These are phyloP conservation scores for Aspiorhynchus laticeps DNA, from an alignment of 2,113 vertebrate genomes.

Conservation along the genomic window DNA sequence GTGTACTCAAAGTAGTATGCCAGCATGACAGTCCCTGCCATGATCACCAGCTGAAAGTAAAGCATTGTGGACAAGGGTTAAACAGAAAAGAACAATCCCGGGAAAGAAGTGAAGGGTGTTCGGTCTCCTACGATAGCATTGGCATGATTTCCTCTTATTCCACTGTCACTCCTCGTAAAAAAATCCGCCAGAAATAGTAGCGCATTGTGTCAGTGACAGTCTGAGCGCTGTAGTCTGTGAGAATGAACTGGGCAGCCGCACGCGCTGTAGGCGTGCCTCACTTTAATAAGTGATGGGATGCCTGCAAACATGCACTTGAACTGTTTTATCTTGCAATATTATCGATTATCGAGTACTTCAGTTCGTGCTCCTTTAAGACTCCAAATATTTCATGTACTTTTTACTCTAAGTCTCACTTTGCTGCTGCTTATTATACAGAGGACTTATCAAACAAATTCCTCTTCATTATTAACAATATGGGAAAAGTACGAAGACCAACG, in stretches of 20 bases:
- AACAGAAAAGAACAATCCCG: background rate
- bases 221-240: background rate
- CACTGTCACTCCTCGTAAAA: background rate
- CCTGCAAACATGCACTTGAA: background rate
- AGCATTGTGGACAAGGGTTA: conserved; percentile 75
- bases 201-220: background rate
- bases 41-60: conserved; percentile 93
- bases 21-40: conserved; percentile 88
- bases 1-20: conserved; percentile 93
- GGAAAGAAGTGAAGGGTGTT: background rate
- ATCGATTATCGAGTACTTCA: no score
- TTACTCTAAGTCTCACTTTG: background rate
- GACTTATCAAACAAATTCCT: background rate
- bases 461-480: background rate
- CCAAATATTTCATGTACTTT: background rate
- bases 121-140: background rate
- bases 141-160: background rate
- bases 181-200: background rate
- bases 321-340: no score
- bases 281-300: conserved; percentile 15
- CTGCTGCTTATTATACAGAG: background rate
- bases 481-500: background rate
- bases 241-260: conserved; percentile 12
- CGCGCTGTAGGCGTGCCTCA: conserved; percentile 8
- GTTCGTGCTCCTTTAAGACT: background rate